Evolutionary conservation across 2,113 vertebrate species (phyloP).

Genomic region (Chaetura pelagica): DNA sequence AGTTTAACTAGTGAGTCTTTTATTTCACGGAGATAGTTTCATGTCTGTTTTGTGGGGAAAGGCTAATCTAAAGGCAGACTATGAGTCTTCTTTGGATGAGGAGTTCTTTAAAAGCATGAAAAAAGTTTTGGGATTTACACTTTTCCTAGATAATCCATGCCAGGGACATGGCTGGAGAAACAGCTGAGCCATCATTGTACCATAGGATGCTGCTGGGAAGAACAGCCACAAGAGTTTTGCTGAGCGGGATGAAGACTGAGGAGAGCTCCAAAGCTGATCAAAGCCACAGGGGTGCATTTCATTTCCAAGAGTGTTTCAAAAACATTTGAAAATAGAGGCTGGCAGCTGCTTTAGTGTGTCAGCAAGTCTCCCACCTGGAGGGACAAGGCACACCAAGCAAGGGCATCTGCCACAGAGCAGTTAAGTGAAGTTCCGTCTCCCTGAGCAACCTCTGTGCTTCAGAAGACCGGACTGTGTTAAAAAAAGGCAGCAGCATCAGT

Average conservation of each 20-base stretch:
- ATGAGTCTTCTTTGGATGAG: neutral
- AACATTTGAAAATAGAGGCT: neutral
- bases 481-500: neutral
- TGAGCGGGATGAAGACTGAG: neutral
- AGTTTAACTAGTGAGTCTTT: neutral
- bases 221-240: neutral
- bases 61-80: neutral
- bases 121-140: neutral
- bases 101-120: neutral
- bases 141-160: neutral
- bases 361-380: neutral
- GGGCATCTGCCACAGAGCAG: neutral
- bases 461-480: neutral
- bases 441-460: neutral
- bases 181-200: neutral
- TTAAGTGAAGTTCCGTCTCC: neutral
- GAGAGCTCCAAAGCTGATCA: neutral
- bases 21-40: neutral
- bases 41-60: neutral
- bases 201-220: neutral
- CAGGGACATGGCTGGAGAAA: neutral
- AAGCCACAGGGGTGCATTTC: neutral
- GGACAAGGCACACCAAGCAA: neutral
- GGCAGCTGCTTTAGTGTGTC: neutral
- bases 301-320: neutral